Base-by-base conservation (phyloP, 2,797 vertebrate species). In the Melanotaenia pygmaea region DNA sequence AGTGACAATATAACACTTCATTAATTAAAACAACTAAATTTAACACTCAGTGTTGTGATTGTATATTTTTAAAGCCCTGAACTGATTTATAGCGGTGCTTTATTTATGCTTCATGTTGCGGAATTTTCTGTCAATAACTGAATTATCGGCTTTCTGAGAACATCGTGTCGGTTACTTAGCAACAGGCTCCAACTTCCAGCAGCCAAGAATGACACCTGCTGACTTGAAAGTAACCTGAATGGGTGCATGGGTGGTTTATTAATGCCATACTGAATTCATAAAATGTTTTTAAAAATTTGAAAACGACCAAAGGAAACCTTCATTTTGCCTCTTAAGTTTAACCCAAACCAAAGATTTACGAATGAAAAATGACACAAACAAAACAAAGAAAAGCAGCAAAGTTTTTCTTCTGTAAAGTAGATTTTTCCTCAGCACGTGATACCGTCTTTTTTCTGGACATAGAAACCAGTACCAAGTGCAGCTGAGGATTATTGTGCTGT, bases 11-110 rank as follows among this genome's bases (percentile, higher is more conserved):
- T 86, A 88, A 87, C 77, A 74, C 70, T 87, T 84, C 79, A 70
- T 84, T 90, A 76, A 92, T 89, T 92, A 91, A 90, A 94, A 73
- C 70, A 28, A 77, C 62, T 63, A 83, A 91, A 89, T 81, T 74
- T 76, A 81, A 75, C 45, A 26, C n/a, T 32, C 32, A 0, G 53
- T 76, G 76, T 87, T 76, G 81, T 89, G 85, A 83, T 79, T 85
- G 67, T 72, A 69, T 85, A 68, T 81, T 88, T 75, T 56, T 10
- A n/a, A 40, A 40, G 38, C 12, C 38, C 38, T 40, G 20, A 20
- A 8, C n/a, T 47, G n/a, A 3, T 8, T 20, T 3, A 16, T 47
- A 8, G 45, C 1, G 45, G 20, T 47, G 45, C 20, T 47, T 47
- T n/a, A 47, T 47, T 45, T 45, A 20, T 45, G 18, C 18, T 18